Percentiles rank a stretch among this genome's conserved stretches.
These are phyloP conservation scores for Meandrusa payeni DNA, from an alignment of 2,888 invertebrate genomes.

Conservation along the genomic window DNA sequence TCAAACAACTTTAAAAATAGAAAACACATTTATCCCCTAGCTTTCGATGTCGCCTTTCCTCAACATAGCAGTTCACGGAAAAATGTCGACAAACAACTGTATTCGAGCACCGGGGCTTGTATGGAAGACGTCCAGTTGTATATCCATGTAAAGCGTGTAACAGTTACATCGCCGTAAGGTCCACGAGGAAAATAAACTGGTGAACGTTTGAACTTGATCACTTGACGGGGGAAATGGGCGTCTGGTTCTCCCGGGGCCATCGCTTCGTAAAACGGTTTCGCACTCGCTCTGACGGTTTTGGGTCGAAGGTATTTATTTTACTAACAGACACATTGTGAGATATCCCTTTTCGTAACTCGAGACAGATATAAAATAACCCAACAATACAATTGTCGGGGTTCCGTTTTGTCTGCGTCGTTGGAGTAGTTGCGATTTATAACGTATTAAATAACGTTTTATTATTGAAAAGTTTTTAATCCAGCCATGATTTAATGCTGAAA, in stretches of 20 bases:
- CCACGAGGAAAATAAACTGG: constrained; percentile 34
- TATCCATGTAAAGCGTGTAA: constrained; percentile 40
- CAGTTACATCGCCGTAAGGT: constrained; percentile 47
- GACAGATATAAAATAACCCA: constrained; percentile 44
- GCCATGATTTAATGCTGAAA: constrained; percentile 54
- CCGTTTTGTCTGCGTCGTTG: constrained; percentile 33
- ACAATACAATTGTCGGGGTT: constrained; percentile 40
- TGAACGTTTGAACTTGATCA: constrained; percentile 42
- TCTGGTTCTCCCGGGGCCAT: constrained; percentile 38
- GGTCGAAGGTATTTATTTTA: constrained; percentile 70
- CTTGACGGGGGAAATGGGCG: constrained; percentile 40
- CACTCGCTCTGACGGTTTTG: constrained; percentile 53
- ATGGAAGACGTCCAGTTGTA: constrained; percentile 35
- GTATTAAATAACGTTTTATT: constrained; percentile 55
- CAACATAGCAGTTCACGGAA: constrained; percentile 16
- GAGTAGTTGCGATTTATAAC: constrained; percentile 53
- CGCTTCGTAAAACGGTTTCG: constrained; percentile 48
- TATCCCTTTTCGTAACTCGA: constrained; percentile 48
- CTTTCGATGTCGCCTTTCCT: constrained; percentile 10
- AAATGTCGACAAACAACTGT: constrained; percentile 21
- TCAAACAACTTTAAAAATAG: too few species aligned
- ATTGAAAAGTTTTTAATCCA: constrained; percentile 44
- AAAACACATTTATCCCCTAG: too few species aligned
- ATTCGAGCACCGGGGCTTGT: constrained; percentile 27
- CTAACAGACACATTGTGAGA: constrained; percentile 53